Evolutionary conservation across 1,140 invertebrate species (phyloP).

Genomic region (Achroia grisella): DNA sequence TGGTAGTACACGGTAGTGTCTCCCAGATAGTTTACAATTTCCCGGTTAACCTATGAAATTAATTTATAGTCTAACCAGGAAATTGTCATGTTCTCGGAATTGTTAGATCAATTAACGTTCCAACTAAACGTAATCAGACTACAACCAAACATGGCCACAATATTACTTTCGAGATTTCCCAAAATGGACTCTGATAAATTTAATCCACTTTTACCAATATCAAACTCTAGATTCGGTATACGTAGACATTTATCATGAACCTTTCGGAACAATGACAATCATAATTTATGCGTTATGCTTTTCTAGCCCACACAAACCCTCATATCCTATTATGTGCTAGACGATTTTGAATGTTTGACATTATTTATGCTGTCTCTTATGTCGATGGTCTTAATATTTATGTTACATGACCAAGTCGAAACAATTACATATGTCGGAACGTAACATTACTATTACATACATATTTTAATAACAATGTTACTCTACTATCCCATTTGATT

Average conservation of each 20-base stretch:
- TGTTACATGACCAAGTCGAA: no score
- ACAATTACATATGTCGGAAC: no score
- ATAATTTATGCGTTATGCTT: slow-evolving; percentile 38
- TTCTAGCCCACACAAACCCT: slow-evolving; percentile 37
- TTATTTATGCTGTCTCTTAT: slow-evolving; percentile 9
- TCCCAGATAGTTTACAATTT: no score
- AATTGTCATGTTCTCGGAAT: no score
- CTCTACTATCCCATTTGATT: no score
- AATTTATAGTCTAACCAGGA: no score
- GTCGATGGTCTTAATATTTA: no score
- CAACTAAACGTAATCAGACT: neutral
- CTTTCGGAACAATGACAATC: slow-evolving; percentile 43
- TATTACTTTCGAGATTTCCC: slow-evolving; percentile 18
- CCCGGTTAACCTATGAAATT: slow-evolving; percentile 1
- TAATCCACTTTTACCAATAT: slow-evolving; percentile 27
- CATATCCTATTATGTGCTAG: slow-evolving; percentile 24
- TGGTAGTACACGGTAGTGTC: no score
- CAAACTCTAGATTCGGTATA: slow-evolving; percentile 31
- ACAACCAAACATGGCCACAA: slow-evolving; percentile 12
- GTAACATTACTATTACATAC: no score
- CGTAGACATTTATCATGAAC: slow-evolving; percentile 45
- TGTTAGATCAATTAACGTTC: no score
- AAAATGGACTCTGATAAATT: slow-evolving; percentile 8
- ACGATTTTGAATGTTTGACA: slow-evolving; percentile 31
- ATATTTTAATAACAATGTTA: no score